These are phyloP conservation scores for Vanessa cardui DNA, from an alignment of 2,888 invertebrate genomes.

Conservation along the genomic window DNA sequence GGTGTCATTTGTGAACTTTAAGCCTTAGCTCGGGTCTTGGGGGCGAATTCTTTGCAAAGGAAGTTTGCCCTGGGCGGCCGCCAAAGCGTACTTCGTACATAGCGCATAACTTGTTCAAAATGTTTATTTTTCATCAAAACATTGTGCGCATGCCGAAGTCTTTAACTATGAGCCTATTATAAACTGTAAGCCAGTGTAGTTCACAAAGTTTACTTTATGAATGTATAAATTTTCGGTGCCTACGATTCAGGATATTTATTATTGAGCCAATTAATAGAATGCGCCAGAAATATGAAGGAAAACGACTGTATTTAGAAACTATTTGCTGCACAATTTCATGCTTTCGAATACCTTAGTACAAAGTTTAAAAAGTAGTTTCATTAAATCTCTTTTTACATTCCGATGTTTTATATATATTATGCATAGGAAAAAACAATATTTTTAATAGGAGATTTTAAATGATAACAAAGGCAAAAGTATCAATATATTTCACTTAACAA, in stretches of 20 bases:
- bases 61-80: slow-evolving; percentile 51
- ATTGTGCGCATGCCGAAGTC: slow-evolving; percentile 29
- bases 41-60: slow-evolving; percentile 56
- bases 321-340: no score
- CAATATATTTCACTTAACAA: no score
- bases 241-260: neutral
- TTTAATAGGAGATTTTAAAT: no score
- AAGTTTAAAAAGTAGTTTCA: no score
- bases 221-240: neutral
- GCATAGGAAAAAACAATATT: no score
- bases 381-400: no score
- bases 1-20: slow-evolving; percentile 79
- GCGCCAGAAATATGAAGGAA: neutral
- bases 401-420: no score
- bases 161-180: slow-evolving; percentile 31
- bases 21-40: slow-evolving; percentile 58
- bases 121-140: slow-evolving; percentile 47
- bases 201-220: slow-evolving; percentile 16
- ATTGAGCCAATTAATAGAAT: neutral
- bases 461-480: no score
- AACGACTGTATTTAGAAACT: no score
- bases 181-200: slow-evolving; percentile 20
- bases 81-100: slow-evolving; percentile 46
- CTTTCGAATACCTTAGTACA: no score
- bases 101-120: slow-evolving; percentile 50